These are phyloP conservation scores for Podocnemis expansa DNA, from an alignment of 2,113 vertebrate species.

Conservation along the genomic window DNA sequence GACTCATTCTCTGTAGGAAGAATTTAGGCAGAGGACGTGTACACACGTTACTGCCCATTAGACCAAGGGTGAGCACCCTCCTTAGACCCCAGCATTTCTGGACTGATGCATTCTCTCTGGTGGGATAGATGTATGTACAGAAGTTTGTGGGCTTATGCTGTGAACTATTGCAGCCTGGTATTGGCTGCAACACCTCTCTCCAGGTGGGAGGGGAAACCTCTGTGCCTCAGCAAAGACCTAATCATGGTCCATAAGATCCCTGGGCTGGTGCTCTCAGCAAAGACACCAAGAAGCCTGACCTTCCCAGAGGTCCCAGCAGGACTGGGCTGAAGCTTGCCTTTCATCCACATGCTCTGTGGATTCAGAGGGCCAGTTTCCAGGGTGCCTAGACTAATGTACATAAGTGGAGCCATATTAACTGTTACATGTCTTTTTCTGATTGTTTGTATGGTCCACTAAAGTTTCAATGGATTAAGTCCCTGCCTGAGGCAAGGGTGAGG, in stretches of 20 bases:
- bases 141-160: not conserved
- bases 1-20: not conserved
- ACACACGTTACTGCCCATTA: not conserved
- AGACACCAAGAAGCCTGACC: not conserved
- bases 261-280: not conserved
- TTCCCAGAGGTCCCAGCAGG: not conserved
- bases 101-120: no score
- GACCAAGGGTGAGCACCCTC: not conserved
- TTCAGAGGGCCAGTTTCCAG: not conserved
- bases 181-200: not conserved
- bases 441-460: rapidly evolving
- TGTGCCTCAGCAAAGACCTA: not conserved
- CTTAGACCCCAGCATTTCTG: not conserved
- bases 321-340: not conserved
- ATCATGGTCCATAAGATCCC: not conserved
- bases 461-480: no score
- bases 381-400: not conserved
- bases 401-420: not conserved
- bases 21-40: not conserved
- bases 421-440: not conserved
- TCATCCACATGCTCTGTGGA: not conserved
- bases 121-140: not conserved
- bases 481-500: not conserved
- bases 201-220: not conserved
- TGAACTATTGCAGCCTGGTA: not conserved